A percentile compares a stretch with the other conserved stretches of the same genome.
These are phyloP conservation scores for Saxicola maurus DNA, from an alignment of 2,797 vertebrate genomes.

Conservation along the genomic window DNA sequence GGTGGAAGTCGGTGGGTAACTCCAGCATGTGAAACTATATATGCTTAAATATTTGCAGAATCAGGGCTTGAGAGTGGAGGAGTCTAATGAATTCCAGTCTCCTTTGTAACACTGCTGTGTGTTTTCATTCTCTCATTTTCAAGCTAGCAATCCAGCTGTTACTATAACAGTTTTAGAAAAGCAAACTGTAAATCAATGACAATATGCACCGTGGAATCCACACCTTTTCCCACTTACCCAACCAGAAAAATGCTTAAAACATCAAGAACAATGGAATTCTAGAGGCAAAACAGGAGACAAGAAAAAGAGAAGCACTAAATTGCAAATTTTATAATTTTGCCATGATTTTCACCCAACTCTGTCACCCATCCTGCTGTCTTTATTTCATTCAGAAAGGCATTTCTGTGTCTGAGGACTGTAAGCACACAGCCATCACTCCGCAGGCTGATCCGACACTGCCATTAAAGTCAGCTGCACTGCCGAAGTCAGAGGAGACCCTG, in stretches of 20 bases:
- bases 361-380: background rate
- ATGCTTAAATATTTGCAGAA: slow-evolving; percentile 7
- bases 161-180: background rate
- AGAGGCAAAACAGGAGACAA: background rate
- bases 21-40: background rate
- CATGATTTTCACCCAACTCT: background rate
- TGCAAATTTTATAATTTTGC: background rate
- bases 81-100: slow-evolving; percentile 24
- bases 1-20: background rate
- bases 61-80: background rate
- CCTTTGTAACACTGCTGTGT: background rate
- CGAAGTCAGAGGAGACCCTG: background rate
- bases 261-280: slow-evolving; percentile 25
- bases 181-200: background rate
- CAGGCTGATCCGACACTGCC: background rate
- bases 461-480: background rate
- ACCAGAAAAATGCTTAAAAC: background rate
- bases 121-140: background rate
- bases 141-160: slow-evolving; percentile 6
- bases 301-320: background rate
- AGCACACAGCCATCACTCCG: background rate
- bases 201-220: background rate
- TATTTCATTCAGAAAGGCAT: background rate
- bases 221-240: background rate
- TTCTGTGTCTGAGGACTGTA: background rate